Conservation (phyloP, 37 sponge, comb jelly and placozoan species). For the Oopsacas minuta region DNA sequence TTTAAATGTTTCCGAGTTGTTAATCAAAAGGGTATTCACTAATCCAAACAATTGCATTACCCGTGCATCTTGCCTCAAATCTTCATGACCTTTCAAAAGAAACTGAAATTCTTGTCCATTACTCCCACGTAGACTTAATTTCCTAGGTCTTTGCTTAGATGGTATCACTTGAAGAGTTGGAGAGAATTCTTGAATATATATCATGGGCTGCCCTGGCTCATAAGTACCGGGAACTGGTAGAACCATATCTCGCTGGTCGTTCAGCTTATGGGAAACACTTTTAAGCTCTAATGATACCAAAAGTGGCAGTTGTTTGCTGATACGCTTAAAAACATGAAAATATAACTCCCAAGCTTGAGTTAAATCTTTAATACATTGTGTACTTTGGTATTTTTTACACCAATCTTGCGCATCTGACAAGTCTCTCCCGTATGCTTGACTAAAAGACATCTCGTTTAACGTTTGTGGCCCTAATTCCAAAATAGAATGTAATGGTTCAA, state of each 20-base stretch:
- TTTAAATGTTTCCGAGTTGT: constrained; percentile 78
- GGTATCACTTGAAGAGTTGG: constrained; percentile 82
- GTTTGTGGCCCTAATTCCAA: constrained; percentile 76
- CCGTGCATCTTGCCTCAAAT: constrained; percentile 88
- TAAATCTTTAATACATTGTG: constrained; percentile 61
- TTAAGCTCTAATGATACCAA: constrained; percentile 85
- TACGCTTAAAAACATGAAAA: constrained; percentile 89
- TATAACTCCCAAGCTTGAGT: constrained; percentile 95
- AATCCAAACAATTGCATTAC: constrained; percentile 99
- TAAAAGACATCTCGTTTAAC: constrained; percentile 73
- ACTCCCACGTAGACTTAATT: constrained; percentile 83
- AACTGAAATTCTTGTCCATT: constrained; percentile 87
- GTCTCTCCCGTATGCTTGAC: constrained; percentile 91
- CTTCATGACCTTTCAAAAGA: constrained; percentile 93
- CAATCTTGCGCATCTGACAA: constrained; percentile 90
- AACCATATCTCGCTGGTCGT: constrained; percentile 65
- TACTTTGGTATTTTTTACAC: constrained; percentile 75
- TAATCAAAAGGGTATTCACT: constrained; percentile 80
- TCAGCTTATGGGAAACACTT: constrained; percentile 84
- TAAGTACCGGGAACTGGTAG: constrained; percentile 92
- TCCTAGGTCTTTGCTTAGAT: constrained; percentile 87
- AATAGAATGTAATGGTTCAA: constrained; percentile 72
- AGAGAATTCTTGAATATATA: constrained; percentile 64
- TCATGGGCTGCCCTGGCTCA: constrained; percentile 64
- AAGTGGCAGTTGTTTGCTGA: constrained; percentile 85